phyloP scores from a whole-genome alignment of 92 coral and sea anemone genomes.

The Hydrozoanthus gracilis region DNA sequence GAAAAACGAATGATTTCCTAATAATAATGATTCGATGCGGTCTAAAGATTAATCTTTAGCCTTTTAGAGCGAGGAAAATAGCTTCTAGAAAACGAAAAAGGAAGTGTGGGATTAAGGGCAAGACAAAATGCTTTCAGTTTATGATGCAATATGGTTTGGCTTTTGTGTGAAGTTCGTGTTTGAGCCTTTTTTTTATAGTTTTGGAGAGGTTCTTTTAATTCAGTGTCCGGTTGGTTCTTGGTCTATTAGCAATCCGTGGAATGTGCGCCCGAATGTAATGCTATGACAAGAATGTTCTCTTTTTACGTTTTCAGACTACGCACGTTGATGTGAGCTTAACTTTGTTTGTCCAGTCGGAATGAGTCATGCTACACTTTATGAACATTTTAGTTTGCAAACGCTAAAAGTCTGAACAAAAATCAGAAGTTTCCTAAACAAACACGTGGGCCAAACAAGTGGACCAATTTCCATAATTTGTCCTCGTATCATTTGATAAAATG shows the following conservation, averaged over 20 bases:
- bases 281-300: constrained; percentile 33
- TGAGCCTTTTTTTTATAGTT: not conserved
- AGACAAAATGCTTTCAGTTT: constrained; percentile 37
- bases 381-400: not conserved
- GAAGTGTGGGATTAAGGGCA: constrained; percentile 22
- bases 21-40: constrained; percentile 30
- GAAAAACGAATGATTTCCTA: constrained; percentile 69
- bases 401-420: not conserved
- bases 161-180: not conserved
- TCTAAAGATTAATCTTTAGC: constrained; percentile 14
- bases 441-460: constrained; percentile 56
- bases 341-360: not conserved
- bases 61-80: constrained; percentile 15
- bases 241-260: constrained; percentile 7
- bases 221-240: not conserved
- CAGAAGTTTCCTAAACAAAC: constrained; percentile 59
- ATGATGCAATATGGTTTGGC: not conserved
- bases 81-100: not conserved
- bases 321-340: not conserved
- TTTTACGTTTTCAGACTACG: not conserved
- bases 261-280: not conserved
- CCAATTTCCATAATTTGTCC: constrained; percentile 60
- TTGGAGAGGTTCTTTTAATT: not conserved
- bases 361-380: not conserved
- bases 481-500: constrained; percentile 40